phyloP scores from a whole-genome alignment of 1,140 invertebrate species.

The Brachionus paranguensis region DNA sequence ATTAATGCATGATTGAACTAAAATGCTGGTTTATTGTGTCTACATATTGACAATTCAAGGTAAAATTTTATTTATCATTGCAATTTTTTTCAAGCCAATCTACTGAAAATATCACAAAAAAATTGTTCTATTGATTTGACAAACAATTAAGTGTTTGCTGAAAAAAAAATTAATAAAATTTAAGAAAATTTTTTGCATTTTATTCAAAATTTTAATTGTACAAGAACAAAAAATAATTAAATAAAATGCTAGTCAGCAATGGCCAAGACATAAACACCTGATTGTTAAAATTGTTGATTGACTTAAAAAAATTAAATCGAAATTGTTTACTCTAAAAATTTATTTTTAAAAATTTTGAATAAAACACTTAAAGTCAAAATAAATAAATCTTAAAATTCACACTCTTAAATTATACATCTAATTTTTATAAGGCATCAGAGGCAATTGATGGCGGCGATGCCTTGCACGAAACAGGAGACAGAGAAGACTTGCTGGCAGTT shows the following conservation, averaged over 20 bases:
- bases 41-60: neutral
- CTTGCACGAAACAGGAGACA: neutral
- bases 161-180: no score
- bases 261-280: no score
- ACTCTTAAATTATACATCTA: neutral
- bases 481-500: neutral
- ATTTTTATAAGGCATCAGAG: neutral
- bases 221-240: neutral
- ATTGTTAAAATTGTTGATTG: no score
- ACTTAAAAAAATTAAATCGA: no score
- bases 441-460: neutral
- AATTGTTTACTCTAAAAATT: neutral
- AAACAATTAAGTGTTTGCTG: no score
- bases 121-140: no score
- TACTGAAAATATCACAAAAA: no score
- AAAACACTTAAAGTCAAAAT: neutral
- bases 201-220: no score
- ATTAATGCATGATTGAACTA: constrained; percentile 1
- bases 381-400: neutral
- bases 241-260: no score
- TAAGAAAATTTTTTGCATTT: no score
- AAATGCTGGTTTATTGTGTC: neutral
- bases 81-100: no score
- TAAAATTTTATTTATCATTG: neutral
- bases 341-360: neutral